These are phyloP conservation scores for Microhierax caerulescens DNA, from an alignment of 2,797 vertebrate genomes.

Conservation along the genomic window DNA sequence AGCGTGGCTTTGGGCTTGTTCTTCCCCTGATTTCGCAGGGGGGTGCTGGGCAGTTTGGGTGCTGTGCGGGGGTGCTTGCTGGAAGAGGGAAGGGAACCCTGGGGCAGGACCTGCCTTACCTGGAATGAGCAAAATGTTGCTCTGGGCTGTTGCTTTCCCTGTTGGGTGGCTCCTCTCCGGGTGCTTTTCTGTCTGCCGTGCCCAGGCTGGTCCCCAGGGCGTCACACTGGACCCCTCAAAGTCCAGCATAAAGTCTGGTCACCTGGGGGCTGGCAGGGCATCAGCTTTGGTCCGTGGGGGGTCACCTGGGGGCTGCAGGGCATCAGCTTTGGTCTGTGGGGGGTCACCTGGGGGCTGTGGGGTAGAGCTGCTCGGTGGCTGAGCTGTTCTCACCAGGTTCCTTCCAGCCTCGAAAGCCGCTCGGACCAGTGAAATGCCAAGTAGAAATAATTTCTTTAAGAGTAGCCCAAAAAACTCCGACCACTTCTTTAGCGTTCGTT, in stretches of 20 bases:
- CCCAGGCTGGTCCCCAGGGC: background rate
- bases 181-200: accelerated
- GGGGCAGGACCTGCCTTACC: background rate
- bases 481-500: background rate
- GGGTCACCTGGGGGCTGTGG: no score
- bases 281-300: background rate
- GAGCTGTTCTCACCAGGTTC: background rate
- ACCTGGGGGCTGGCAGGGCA: accelerated
- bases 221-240: accelerated
- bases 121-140: accelerated
- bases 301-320: accelerated
- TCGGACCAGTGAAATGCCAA: background rate
- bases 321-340: accelerated
- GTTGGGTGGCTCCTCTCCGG: background rate
- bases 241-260: accelerated
- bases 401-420: background rate
- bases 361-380: background rate
- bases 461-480: background rate
- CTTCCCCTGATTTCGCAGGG: background rate
- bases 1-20: accelerated
- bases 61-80: background rate
- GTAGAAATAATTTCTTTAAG: background rate
- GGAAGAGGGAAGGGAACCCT: background rate
- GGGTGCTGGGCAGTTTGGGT: background rate
- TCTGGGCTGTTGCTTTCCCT: background rate